Evolutionary conservation across 2,797 vertebrate genomes (phyloP).

Genomic region (Myripristis jacobus): DNA sequence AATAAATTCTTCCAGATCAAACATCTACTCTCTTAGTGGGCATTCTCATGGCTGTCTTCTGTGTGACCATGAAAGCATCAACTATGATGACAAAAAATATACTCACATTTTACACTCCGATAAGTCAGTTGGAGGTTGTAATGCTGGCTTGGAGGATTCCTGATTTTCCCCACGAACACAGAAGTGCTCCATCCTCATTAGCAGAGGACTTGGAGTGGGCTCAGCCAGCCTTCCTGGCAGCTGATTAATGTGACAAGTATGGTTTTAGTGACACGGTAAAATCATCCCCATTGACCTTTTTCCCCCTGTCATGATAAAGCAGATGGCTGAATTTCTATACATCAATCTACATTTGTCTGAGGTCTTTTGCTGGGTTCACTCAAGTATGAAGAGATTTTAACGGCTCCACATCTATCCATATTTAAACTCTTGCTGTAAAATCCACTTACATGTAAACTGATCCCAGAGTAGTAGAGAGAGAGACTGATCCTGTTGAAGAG

Average conservation of each 20-base stretch:
- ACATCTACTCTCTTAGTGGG: neutral
- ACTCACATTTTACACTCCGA: neutral
- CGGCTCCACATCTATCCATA: conserved; percentile 27
- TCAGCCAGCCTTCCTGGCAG: conserved; percentile 11
- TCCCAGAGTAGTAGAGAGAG: neutral
- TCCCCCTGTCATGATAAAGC: conserved; percentile 32
- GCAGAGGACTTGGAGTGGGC: neutral
- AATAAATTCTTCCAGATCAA: neutral
- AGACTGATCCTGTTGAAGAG: neutral
- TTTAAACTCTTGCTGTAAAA: conserved; percentile 10
- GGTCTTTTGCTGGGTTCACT: conserved; percentile 19
- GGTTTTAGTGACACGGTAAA: conserved; percentile 53
- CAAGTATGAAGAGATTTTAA: conserved; percentile 10
- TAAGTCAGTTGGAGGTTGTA: neutral
- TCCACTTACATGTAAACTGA: neutral
- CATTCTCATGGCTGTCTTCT: neutral
- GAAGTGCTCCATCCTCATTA: conserved; percentile 48
- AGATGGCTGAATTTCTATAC: conserved; percentile 42
- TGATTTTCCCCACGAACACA: conserved; percentile 50
- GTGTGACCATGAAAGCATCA: neutral
- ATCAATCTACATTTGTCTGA: conserved; percentile 12
- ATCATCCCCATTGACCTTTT: conserved; percentile 47
- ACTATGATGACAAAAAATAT: conserved; percentile 16
- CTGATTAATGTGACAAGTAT: conserved; percentile 61
- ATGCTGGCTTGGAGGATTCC: conserved; percentile 48